Percentiles rank a stretch among this genome's conserved stretches.
phyloP scores from a whole-genome alignment of 2,113 vertebrate genomes.

The Cepphus grylle region DNA sequence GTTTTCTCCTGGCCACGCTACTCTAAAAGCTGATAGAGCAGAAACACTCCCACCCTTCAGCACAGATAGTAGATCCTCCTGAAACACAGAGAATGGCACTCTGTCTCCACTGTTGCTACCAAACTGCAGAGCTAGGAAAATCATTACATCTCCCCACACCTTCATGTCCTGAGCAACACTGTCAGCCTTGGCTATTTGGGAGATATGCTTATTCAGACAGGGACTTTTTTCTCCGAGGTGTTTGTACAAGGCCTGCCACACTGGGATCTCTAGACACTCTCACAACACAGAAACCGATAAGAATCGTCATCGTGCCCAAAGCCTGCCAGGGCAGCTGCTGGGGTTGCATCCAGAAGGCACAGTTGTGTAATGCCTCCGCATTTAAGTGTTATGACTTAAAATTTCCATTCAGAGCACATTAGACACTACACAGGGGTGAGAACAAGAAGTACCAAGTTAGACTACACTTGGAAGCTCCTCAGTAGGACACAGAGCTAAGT shows the following conservation, averaged over 20 bases:
- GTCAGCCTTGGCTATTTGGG: not conserved
- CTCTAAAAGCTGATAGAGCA: not conserved
- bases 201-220: rapidly evolving
- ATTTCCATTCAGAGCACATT: not conserved
- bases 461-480: not conserved
- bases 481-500: not conserved
- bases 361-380: not conserved
- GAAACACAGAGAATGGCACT: no score
- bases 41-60: not conserved
- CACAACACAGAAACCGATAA: not conserved
- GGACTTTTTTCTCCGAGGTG: rapidly evolving
- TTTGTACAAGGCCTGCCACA: not conserved
- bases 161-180: rapidly evolving
- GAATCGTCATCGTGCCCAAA: not conserved
- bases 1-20: not conserved
- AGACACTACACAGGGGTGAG: not conserved
- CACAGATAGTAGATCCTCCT: not conserved
- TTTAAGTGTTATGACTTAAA: not conserved
- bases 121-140: not conserved
- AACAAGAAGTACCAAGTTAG: not conserved
- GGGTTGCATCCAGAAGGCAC: not conserved
- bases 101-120: not conserved
- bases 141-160: not conserved
- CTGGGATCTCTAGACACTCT: not conserved
- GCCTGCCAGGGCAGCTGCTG: not conserved